Base-by-base conservation (phyloP, 2,113 vertebrate species). In the Heteronetta atricapilla region DNA sequence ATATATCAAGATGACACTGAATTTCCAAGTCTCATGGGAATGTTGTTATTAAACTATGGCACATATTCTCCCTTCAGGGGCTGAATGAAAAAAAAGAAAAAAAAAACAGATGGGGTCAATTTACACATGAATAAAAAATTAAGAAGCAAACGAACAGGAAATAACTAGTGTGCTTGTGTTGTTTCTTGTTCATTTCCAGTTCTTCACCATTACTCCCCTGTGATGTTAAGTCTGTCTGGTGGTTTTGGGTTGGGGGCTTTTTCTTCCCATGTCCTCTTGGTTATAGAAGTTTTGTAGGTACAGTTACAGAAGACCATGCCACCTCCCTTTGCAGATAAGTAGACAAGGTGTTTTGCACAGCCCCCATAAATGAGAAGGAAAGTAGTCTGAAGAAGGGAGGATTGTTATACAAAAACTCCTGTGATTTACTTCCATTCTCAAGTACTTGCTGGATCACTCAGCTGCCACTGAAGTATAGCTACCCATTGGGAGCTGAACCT, bases 101-200 rank as follows among this genome's bases (percentile, higher is more conserved):
- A 97, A 98, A 60, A 83, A 60, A 60, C 96, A 98, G 76, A 94
- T 64, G 82, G 60, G 22, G 46, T 96, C 81, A 86, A 22, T 59
- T 95, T 97, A 89, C 88, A 88, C 50, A 76, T 63, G 34, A 60
- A 80, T 59, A 73, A 92, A 91, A 93, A 46, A 84, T 42, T 38
- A 73, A 82, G 66, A 75, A 92, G 85, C 82, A 93, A 73, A 40
- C 60, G 81, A 95, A 74, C 94, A 89, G 88, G 97, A 98, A 97
- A 89, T 86, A 82, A 80, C 62, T 23, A 81, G 11, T 76, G 75
- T 58, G 78, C 89, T 95, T 73, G 26, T 87, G 58, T 75, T 76
- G 55, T 36, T 7, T 78, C 89, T 89, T 88, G 73, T 72, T 92
- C 40, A 44, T 44, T 94, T 96, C 92, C 52, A 2, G 13, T 86